These are phyloP conservation scores for Mormyrus hasselquistii DNA, from an alignment of 2,797 vertebrate genomes.

Conservation along the genomic window DNA sequence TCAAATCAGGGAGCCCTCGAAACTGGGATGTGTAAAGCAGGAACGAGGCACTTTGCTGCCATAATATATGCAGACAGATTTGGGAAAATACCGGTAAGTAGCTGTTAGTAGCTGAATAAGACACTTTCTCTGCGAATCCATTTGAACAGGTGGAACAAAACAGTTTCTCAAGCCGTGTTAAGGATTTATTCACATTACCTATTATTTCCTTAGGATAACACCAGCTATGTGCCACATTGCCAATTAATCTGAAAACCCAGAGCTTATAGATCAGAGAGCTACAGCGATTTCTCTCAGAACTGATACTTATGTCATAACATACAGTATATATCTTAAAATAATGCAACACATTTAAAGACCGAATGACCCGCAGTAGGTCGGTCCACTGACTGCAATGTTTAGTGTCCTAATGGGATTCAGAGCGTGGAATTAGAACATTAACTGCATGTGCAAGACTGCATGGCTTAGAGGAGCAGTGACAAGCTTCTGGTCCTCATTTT, in stretches of 20 bases:
- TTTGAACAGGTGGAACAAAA: slow-evolving; percentile 44
- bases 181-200: slow-evolving; percentile 49
- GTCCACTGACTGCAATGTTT: neutral
- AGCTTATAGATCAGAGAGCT: neutral
- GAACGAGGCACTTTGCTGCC: slow-evolving; percentile 25
- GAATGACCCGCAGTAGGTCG: neutral
- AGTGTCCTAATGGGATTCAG: neutral
- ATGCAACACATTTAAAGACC: neutral
- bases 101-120: slow-evolving; percentile 45
- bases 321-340: neutral
- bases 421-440: neutral
- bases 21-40: neutral
- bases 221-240: slow-evolving; percentile 20
- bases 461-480: neutral
- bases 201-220: slow-evolving; percentile 37
- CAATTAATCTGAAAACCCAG: slow-evolving; percentile 25
- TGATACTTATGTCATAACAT: neutral
- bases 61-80: slow-evolving; percentile 28
- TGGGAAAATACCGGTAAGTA: slow-evolving; percentile 49
- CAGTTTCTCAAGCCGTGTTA: slow-evolving; percentile 48
- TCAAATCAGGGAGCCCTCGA: neutral
- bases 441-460: neutral
- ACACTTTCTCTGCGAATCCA: slow-evolving; percentile 48
- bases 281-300: neutral
- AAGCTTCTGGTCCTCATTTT: neutral